phyloP scores from a whole-genome alignment of 2,888 invertebrate species.

The Pasiphila rectangulata region DNA sequence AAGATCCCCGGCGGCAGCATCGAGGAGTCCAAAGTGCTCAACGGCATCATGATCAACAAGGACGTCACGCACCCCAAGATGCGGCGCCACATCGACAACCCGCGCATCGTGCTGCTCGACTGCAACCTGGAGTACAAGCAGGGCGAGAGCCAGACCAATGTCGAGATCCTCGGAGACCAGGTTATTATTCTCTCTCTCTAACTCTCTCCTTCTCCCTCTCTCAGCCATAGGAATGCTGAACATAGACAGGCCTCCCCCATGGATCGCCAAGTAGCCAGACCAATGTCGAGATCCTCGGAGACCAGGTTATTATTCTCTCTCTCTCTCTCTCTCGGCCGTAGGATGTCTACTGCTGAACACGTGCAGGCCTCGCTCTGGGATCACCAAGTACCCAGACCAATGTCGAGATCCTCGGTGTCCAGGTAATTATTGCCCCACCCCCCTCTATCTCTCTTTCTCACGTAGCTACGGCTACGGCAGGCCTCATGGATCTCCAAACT shows the following conservation, averaged over 20 bases:
- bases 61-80: constrained; percentile 99
- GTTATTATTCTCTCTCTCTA: constrained; percentile 34
- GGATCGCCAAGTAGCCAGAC: no score
- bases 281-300: constrained; percentile 96
- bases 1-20: constrained; percentile 97
- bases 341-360: not conserved
- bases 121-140: constrained; percentile 99
- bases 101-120: constrained; percentile 95
- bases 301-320: constrained; percentile 75
- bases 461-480: no score
- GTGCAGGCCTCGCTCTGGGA: no score
- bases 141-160: constrained; percentile 98
- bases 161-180: constrained; percentile 95
- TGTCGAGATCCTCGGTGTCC: constrained; percentile 96
- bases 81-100: constrained; percentile 96
- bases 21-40: constrained; percentile 95
- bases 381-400: constrained; percentile 99
- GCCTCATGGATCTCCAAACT: no score
- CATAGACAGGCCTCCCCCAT: no score
- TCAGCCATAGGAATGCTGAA: not conserved
- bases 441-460: no score
- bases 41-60: constrained; percentile 98
- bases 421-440: constrained; percentile 66
- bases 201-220: not conserved
- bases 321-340: not conserved